Percentiles rank a stretch among this genome's conserved stretches.
These are phyloP conservation scores for Sussaba pulchella DNA, from an alignment of 2,888 invertebrate species.

Conservation along the genomic window DNA sequence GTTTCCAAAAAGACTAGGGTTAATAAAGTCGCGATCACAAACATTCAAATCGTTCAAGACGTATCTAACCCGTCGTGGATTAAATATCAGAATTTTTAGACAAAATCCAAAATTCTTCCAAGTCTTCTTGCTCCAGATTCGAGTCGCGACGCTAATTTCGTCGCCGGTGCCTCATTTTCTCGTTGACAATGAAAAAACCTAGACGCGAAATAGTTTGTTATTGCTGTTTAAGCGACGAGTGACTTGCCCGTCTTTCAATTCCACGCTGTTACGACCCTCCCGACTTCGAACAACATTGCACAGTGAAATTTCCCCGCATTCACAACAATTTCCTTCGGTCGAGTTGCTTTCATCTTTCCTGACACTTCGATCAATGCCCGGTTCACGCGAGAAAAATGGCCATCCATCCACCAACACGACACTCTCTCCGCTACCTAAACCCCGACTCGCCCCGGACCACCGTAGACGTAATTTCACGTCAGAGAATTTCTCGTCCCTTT, in stretches of 20 bases:
- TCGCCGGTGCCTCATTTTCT: neutral
- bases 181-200: neutral
- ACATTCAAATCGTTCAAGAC: too few species aligned
- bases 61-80: too few species aligned
- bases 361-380: slow-evolving; percentile 28
- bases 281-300: slow-evolving; percentile 5
- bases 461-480: neutral
- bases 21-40: too few species aligned
- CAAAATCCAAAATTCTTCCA: too few species aligned
- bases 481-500: neutral
- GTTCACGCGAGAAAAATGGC: neutral
- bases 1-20: too few species aligned
- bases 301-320: slow-evolving; percentile 4
- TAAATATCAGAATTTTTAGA: too few species aligned
- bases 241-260: slow-evolving; percentile 16
- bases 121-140: neutral
- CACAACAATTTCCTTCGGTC: slow-evolving; percentile 16
- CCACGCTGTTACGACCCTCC: neutral
- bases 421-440: neutral
- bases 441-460: neutral
- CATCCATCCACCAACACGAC: slow-evolving; percentile 9
- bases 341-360: slow-evolving; percentile 29
- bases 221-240: neutral
- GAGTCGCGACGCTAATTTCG: slow-evolving; percentile 6
- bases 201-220: slow-evolving; percentile 10